Conservation (phyloP, 2,113 vertebrate species). For the Ursus arctos region DNA sequence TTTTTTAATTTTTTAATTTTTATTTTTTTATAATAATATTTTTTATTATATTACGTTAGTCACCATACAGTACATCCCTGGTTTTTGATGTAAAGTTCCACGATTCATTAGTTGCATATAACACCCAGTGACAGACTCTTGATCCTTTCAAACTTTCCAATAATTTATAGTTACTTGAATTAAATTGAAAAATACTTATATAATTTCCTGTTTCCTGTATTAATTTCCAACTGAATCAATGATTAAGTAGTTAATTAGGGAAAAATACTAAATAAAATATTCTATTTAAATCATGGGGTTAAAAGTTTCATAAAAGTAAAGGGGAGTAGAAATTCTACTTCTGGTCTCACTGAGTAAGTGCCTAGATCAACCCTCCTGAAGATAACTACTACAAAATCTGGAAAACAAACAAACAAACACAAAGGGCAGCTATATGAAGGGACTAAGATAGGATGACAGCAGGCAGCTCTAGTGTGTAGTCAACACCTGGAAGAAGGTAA, state of each 20-base stretch:
- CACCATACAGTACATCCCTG: too few relatives aligned
- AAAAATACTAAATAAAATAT: neutral
- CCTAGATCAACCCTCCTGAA: neutral
- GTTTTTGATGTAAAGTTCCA: too few relatives aligned
- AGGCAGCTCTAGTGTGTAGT: neutral
- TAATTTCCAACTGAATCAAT: neutral
- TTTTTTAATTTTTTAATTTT: too few relatives aligned
- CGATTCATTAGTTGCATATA: too few relatives aligned
- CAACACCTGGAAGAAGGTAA: neutral
- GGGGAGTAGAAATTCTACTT: neutral
- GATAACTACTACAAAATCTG: neutral
- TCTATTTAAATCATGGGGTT: neutral
- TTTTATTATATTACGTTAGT: too few relatives aligned
- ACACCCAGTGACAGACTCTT: neutral
- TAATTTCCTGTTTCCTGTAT: neutral
- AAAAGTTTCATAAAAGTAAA: neutral
- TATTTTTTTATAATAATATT: too few relatives aligned
- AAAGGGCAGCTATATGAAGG: neutral
- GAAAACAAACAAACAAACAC: neutral
- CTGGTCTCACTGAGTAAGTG: neutral
- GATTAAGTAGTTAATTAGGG: neutral
- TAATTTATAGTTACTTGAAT: neutral
- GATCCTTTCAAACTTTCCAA: neutral
- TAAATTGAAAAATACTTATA: neutral
- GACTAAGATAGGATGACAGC: neutral